These are phyloP conservation scores for Loriculus beryllinus DNA, from an alignment of 2,797 vertebrate species.

Conservation along the genomic window DNA sequence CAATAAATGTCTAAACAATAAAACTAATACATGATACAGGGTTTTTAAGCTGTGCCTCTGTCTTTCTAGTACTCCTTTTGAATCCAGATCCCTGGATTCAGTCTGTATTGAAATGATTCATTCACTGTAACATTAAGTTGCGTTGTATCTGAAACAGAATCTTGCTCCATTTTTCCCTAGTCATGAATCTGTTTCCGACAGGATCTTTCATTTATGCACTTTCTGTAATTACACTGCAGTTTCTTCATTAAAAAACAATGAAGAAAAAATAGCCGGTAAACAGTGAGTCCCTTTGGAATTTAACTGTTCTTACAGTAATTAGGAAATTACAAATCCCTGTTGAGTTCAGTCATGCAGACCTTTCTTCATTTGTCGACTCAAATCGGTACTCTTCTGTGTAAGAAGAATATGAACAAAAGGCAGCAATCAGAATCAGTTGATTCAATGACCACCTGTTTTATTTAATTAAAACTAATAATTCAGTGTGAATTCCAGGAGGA, in stretches of 20 bases:
- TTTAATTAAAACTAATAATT: conserved; percentile 40
- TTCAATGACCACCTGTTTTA: conserved; percentile 43
- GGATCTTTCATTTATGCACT: conserved; percentile 5
- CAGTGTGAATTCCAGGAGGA: background rate
- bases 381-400: background rate
- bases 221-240: conserved; percentile 38
- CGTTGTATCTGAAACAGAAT: background rate
- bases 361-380: conserved; percentile 32
- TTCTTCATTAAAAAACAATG: conserved; percentile 54
- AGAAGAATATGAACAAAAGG: conserved; percentile 14
- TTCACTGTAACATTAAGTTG: background rate
- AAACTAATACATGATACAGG: background rate
- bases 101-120: background rate
- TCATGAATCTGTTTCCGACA: background rate
- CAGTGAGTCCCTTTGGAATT: background rate
- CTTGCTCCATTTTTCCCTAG: background rate
- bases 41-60: background rate
- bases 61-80: background rate
- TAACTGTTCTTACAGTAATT: conserved; percentile 41
- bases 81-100: background rate
- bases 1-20: background rate
- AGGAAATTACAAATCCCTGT: conserved; percentile 47
- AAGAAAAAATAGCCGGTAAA: conserved; percentile 1
- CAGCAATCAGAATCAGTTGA: conserved; percentile 18
- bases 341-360: background rate